Evolutionary conservation across 1,140 invertebrate species (phyloP), one percentile per base, ranked within the genome.

Genomic region (Bombus balteatus): DNA sequence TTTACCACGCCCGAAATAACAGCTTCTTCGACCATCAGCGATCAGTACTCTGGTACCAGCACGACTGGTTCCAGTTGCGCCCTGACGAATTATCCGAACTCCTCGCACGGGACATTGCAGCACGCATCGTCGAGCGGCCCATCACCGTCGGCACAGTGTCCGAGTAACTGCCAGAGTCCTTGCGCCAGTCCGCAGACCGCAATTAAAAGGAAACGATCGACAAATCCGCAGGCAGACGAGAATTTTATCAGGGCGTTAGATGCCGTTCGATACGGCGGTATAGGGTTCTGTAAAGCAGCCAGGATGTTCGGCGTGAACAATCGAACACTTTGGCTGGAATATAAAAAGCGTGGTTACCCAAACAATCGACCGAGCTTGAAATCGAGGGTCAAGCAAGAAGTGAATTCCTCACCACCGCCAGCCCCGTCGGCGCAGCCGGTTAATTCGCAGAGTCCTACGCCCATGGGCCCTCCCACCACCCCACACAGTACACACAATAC

Each of bases 231-330:
- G 91, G 96, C 97, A 2, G 97, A 98, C 88, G 97, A 98, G 91
- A 97, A 97, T 93, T 98, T 98, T 92, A 96, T 97, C 77, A 95
- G 96, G 15, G 97, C 97, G 0, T 94, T 98, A 34, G 97, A 98
- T 91, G 97, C 97, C 2, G 97, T 98, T 0, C 96, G 97, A 32
- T 97, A 97, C 85, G 97, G 97, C n/a, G 97, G 97, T 34, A 97
- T 98, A 85, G 97, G 97, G 3, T 98, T 98, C 94, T 98, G 97
- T 93, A 98, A 98, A 89, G 97, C 97, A 13, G 97, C 97, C 0
- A 95, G 97, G 65, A 96, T 98, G 94, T 98, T 97, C 92, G 97
- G 97, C 28, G 97, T 98, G 3, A 98, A 98, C 94, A 98, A 98
- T 94, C 95, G 97, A 59, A 98, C 97, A 0, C 93, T 98, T 2